Conservation (phyloP, 2,888 invertebrate genomes). For the Subacronicta megacephala region DNA sequence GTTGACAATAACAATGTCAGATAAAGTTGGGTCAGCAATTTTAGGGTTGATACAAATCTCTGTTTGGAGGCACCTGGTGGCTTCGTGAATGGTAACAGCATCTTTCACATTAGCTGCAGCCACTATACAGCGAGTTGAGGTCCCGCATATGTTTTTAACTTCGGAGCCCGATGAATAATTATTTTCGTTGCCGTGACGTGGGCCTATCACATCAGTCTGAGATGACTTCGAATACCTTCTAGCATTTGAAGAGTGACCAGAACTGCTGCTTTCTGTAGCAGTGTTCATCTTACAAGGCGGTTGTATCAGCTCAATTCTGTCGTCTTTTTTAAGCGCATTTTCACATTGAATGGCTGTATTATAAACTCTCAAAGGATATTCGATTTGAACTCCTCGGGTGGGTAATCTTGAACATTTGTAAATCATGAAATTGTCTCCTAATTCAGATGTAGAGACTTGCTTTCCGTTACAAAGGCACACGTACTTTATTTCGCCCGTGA, state of each 20-base stretch:
- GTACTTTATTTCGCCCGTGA: constrained; percentile 71
- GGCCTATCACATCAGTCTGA: constrained; percentile 72
- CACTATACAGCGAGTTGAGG: constrained; percentile 25
- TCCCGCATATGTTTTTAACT: constrained; percentile 21
- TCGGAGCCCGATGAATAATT: constrained; percentile 48
- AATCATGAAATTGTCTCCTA: constrained; percentile 71
- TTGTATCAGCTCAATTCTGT: constrained; percentile 36
- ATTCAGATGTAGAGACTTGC: constrained; percentile 51
- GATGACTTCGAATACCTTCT: constrained; percentile 72
- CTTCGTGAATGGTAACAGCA: constrained; percentile 62
- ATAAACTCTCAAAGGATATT: constrained; percentile 44
- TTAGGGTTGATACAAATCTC: constrained; percentile 83
- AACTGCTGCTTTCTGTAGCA: constrained; percentile 39
- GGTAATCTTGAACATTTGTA: constrained; percentile 76
- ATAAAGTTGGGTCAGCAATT: constrained; percentile 78
- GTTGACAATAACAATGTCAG: constrained; percentile 76
- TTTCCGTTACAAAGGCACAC: constrained; percentile 76
- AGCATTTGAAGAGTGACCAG: constrained; percentile 44
- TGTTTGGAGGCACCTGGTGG: constrained; percentile 79
- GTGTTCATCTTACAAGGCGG: constrained; percentile 31
- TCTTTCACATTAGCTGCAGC: constrained; percentile 24
- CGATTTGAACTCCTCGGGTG: constrained; percentile 63
- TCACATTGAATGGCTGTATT: constrained; percentile 52
- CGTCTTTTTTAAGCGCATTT: constrained; percentile 18
- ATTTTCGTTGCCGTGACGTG: constrained; percentile 48